These are phyloP conservation scores for Lagopus muta DNA, from an alignment of 2,113 vertebrate genomes.

Conservation along the genomic window DNA sequence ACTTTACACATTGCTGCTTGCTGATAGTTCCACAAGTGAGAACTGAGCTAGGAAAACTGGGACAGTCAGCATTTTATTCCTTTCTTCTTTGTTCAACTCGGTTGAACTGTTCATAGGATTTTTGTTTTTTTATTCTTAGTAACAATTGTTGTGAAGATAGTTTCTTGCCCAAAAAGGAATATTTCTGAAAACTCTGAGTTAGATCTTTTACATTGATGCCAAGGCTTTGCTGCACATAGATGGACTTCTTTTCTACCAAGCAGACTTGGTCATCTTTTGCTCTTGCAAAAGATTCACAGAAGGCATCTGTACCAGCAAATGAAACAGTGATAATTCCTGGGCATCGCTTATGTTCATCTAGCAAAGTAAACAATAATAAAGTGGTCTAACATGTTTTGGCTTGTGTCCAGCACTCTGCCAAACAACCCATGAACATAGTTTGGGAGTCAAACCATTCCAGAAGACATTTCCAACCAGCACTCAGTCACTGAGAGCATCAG, in stretches of 20 bases:
- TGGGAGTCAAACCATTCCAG: not conserved
- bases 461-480: not conserved
- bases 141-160: not conserved
- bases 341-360: not conserved
- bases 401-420: not conserved
- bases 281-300: not conserved
- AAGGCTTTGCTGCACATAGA: not conserved
- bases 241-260: not conserved
- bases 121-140: not conserved
- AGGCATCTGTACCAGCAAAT: not conserved
- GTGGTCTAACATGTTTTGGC: not conserved
- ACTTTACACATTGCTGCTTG: not conserved
- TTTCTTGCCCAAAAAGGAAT: not conserved
- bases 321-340: not conserved
- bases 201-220: not conserved
- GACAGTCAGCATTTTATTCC: conserved; percentile 17
- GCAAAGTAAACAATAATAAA: not conserved
- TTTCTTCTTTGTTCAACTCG: not conserved
- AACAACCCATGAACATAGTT: not conserved
- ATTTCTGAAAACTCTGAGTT: not conserved
- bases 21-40: conserved; percentile 24
- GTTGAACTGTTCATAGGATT: too few species aligned
- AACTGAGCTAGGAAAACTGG: not conserved
- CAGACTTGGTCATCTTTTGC: not conserved
- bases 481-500: not conserved